A percentile compares a stretch with the other conserved stretches of the same genome.
phyloP scores from a whole-genome alignment of 30 jellyfish, hydroid and myxozoan genomes.

The Aurelia sp. region DNA sequence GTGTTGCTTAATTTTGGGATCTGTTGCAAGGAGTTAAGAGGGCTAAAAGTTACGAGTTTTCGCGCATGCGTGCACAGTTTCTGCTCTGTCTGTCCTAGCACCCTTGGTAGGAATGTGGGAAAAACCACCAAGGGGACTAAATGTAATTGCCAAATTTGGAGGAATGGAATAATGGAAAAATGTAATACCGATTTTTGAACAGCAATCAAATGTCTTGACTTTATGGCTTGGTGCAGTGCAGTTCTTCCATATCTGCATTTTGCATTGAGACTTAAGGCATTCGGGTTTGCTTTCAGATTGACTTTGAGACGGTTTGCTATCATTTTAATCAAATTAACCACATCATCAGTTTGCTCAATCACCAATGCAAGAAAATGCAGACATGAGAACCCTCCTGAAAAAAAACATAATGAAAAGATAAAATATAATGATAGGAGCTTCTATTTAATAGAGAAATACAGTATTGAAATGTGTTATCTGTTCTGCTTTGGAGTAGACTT shows the following conservation, averaged over 20 bases:
- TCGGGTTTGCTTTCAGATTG: background rate
- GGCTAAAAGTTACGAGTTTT: too few relatives aligned
- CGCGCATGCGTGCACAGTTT: too few relatives aligned
- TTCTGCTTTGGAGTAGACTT: too few relatives aligned
- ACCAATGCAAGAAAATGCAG: constrained; percentile 45
- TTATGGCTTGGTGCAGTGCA: constrained; percentile 40
- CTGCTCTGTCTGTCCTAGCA: too few relatives aligned
- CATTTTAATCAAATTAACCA: background rate
- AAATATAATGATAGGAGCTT: too few relatives aligned
- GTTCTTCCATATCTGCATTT: constrained; percentile 56
- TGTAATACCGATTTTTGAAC: background rate
- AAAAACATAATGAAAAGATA: background rate
- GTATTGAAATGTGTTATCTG: too few relatives aligned
- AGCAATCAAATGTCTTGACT: background rate
- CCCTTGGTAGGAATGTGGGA: background rate
- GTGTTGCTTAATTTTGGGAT: too few relatives aligned
- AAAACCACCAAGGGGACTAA: background rate
- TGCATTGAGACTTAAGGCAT: background rate
- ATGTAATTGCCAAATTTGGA: too few relatives aligned
- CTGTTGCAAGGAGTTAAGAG: too few relatives aligned
- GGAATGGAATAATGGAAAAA: background rate
- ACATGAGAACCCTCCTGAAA: constrained; percentile 31
- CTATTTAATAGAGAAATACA: too few relatives aligned
- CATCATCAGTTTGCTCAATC: background rate
- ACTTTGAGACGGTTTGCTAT: background rate